Conservation (phyloP, 2,888 invertebrate species). For the Polyommatus iphigenia region DNA sequence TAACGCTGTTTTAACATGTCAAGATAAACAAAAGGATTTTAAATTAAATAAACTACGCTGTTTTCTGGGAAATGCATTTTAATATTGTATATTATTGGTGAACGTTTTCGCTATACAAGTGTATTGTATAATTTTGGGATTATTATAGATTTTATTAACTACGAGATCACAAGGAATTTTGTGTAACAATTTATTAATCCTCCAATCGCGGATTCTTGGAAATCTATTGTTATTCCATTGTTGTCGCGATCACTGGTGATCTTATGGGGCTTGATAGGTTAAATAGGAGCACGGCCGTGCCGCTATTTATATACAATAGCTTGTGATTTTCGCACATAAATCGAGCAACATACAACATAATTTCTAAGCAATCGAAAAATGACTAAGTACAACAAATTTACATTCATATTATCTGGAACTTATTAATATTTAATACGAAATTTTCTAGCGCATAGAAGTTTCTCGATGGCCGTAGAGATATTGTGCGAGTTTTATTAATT, state of each 20-base stretch:
- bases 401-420: neutral
- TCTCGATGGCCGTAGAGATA: slow-evolving; percentile 44
- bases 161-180: no score
- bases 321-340: no score
- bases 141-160: neutral
- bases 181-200: no score
- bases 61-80: slow-evolving; percentile 32
- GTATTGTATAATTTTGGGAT: neutral
- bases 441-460: slow-evolving; percentile 44
- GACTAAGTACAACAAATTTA: neutral
- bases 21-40: slow-evolving; percentile 36
- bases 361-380: neutral
- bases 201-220: no score
- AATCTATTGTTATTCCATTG: no score
- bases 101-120: neutral
- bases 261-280: no score
- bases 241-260: no score
- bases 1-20: slow-evolving; percentile 37
- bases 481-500: slow-evolving; percentile 52
- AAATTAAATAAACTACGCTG: slow-evolving; percentile 32
- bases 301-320: no score
- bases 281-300: no score
- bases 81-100: slow-evolving; percentile 7
- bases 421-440: neutral
- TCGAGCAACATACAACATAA: no score